phyloP scores from a whole-genome alignment of 2,797 vertebrate species.

The Sebastolobus alascanus region DNA sequence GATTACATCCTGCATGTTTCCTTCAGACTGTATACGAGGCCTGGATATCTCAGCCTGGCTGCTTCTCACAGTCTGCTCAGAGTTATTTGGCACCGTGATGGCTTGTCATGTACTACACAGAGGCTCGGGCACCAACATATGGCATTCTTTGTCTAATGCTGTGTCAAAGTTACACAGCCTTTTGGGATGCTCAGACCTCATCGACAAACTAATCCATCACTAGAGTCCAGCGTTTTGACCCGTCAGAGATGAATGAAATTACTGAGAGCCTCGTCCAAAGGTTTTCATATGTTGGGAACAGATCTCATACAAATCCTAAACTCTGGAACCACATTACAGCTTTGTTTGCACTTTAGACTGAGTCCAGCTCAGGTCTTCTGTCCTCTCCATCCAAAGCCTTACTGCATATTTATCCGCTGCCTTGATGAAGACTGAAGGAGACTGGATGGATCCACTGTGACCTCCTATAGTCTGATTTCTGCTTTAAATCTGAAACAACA shows the following conservation, averaged over 20 bases:
- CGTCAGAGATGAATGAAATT: slow-evolving; percentile 3
- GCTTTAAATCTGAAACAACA: background rate
- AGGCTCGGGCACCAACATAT: slow-evolving; percentile 31
- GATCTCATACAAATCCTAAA: background rate
- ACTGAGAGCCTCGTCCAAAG: background rate
- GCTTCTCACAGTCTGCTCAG: slow-evolving; percentile 33
- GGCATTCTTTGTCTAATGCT: slow-evolving; percentile 36
- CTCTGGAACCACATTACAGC: slow-evolving; percentile 12
- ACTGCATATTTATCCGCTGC: background rate
- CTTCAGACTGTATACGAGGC: too few species aligned
- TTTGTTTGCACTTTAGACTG: background rate
- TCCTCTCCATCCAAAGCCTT: background rate
- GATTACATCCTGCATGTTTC: too few species aligned
- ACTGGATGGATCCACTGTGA: slow-evolving; percentile 6
- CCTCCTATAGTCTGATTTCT: background rate
- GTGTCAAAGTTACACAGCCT: slow-evolving; percentile 6
- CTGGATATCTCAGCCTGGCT: slow-evolving; percentile 37
- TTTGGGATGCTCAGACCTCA: slow-evolving; percentile 34
- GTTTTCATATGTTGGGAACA: background rate
- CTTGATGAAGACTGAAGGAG: slow-evolving; percentile 7
- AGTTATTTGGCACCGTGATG: slow-evolving; percentile 37
- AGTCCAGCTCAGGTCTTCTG: background rate
- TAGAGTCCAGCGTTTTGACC: background rate
- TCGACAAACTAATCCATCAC: slow-evolving; percentile 55
- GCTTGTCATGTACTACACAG: slow-evolving; percentile 41